Conservation (phyloP, 2,113 vertebrate genomes). For the Centropus bengalensis region DNA sequence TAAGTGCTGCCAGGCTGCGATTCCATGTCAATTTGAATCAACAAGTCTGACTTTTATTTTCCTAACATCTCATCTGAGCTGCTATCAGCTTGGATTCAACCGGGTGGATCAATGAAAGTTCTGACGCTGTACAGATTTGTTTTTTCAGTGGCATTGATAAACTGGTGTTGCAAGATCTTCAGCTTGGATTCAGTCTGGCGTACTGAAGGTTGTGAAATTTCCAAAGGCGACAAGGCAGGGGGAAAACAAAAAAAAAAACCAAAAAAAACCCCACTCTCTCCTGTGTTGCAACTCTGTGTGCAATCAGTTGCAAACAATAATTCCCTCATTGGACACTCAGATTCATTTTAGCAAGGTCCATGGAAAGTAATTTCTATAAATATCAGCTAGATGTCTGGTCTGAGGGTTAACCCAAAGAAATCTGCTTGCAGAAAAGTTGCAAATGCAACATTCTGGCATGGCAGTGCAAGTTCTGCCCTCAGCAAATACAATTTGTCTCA, state of each 20-base stretch:
- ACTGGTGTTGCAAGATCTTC: constrained; percentile 55
- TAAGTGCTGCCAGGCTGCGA: neutral
- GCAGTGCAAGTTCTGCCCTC: neutral
- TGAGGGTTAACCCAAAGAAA: constrained; percentile 39
- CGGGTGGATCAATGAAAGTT: constrained; percentile 31
- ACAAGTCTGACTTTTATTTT: neutral
- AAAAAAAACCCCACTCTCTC: neutral
- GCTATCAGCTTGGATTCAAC: neutral
- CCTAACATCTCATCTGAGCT: neutral
- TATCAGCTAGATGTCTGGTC: constrained; percentile 43
- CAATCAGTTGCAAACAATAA: constrained; percentile 29
- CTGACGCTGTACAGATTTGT: constrained; percentile 31
- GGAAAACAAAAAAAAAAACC: neutral
- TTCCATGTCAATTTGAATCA: neutral
- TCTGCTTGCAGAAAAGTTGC: neutral
- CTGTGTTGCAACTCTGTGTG: constrained; percentile 63
- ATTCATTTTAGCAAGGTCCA: constrained; percentile 18
- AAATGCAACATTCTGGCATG: neutral
- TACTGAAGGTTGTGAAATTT: constrained; percentile 63
- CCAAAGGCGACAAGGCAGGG: neutral
- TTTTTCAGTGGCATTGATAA: constrained; percentile 62
- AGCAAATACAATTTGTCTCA: neutral
- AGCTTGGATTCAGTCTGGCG: constrained; percentile 35
- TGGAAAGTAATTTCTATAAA: constrained; percentile 40
- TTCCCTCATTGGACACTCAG: constrained; percentile 23